A percentile compares a stretch with the other conserved stretches of the same genome.
Evolutionary conservation across 2,888 invertebrate genomes (phyloP).

Genomic region (Portevinia maculata): DNA sequence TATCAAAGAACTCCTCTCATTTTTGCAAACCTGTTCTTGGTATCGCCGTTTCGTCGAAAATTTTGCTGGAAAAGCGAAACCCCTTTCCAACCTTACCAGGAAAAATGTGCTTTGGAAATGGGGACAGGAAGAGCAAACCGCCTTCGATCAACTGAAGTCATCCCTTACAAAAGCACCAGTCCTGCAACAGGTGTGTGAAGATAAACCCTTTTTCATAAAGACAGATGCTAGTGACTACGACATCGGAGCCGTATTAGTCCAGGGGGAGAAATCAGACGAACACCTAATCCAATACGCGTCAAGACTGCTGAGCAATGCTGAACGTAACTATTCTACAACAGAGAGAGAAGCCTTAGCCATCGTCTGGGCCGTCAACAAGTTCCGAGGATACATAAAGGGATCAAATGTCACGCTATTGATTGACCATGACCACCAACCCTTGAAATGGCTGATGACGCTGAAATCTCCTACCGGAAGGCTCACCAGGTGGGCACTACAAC

Average conservation of each 20-base stretch:
- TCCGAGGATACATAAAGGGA: slow-evolving; percentile 45
- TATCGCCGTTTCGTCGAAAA: slow-evolving; percentile 48
- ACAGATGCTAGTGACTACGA: slow-evolving; percentile 32
- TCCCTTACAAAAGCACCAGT: neutral
- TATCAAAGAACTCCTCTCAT: slow-evolving; percentile 66
- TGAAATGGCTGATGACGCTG: too few species aligned
- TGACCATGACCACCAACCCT: slow-evolving; percentile 83
- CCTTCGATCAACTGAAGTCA: neutral
- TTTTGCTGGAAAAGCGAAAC: slow-evolving; percentile 72
- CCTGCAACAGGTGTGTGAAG: neutral
- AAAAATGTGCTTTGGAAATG: neutral
- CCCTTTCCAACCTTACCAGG: slow-evolving; percentile 75
- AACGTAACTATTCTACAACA: too few species aligned
- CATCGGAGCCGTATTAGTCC: slow-evolving; percentile 23
- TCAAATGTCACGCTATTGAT: slow-evolving; percentile 77
- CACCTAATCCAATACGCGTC: neutral
- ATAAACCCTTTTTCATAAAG: slow-evolving; percentile 12
- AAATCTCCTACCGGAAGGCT: too few species aligned
- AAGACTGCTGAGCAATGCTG: neutral
- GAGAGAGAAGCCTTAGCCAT: too few species aligned
- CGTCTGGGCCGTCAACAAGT: too few species aligned
- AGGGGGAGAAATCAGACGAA: slow-evolving; percentile 1
- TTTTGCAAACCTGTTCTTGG: slow-evolving; percentile 65
- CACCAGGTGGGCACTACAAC: slow-evolving; percentile 82
- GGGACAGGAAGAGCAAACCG: neutral